These are phyloP conservation scores for Ypsolopha scabrella DNA, from an alignment of 2,888 invertebrate species.

Conservation along the genomic window DNA sequence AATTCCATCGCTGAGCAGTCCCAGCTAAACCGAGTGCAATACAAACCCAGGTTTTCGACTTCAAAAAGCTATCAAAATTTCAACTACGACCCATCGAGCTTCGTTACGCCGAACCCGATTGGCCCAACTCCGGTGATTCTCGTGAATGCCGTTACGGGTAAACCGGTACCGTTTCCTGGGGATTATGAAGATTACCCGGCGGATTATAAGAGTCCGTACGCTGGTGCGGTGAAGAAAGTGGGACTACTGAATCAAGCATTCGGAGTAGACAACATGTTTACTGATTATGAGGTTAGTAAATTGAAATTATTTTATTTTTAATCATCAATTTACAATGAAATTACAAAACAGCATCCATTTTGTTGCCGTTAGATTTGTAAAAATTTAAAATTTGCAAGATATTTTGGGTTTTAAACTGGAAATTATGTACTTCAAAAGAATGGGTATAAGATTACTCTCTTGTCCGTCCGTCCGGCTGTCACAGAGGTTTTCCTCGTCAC, in stretches of 20 bases:
- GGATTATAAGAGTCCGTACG: constrained; percentile 16
- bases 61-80: constrained; percentile 10
- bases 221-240: constrained; percentile 16
- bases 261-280: constrained; percentile 19
- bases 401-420: no score
- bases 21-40: constrained; percentile 20
- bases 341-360: no score
- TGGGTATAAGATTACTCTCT: no score
- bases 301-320: no score
- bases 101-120: background rate
- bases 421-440: no score
- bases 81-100: background rate
- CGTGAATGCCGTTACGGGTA: constrained; percentile 5
- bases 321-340: no score
- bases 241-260: constrained; percentile 4
- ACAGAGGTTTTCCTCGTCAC: no score
- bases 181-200: constrained; percentile 6
- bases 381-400: no score
- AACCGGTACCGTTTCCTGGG: constrained; percentile 14
- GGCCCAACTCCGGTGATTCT: constrained; percentile 1
- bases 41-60: constrained; percentile 20
- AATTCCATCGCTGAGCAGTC: constrained; percentile 26
- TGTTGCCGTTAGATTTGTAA: no score
- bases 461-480: no score
- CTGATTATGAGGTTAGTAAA: constrained; percentile 38